Evolutionary conservation across 2,888 invertebrate genomes (phyloP), one percentile per base, ranked within the genome.

Genomic region (Cataglyphis livida): DNA sequence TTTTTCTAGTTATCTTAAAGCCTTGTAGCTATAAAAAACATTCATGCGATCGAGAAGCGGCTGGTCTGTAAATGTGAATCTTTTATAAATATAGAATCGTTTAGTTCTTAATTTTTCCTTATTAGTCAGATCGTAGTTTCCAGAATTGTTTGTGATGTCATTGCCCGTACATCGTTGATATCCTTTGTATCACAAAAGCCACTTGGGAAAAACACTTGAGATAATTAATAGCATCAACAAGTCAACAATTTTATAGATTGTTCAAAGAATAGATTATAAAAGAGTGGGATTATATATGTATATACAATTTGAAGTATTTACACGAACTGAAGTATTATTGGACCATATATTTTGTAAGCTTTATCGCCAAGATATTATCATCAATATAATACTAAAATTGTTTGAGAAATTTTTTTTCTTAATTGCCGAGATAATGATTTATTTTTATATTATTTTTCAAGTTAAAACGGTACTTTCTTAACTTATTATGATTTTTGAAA

Each of bases 141-240:
- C 18, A 64, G 59, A 74, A 82, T 48, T 9, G n/a, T 0, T 0
- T 25, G 12, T 76, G 64, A 83, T 78, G 48, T 81, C 44, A 74
- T 74, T 32, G 3, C 10, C 7, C 15, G 28, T 73, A 44, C 10
- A 48, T 41, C 32, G 6, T 21, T 18, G 25, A 18, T 57, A 38
- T 71, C 18, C 35, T 1, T 54, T 15, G 0, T 28, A 3, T n/a
- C 5, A 18, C 48, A 7, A n/a, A 73, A 59, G n/a, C 44, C 73
- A 61, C 73, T 73, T 73, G 10, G 59, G 7, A 59, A 61, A 71
- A 73, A 59, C 25, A 71, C 71, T 73, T 61, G 12, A 73, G n/a
- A 44, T 73, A 73, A 73, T 73, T 25, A 59, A 0, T 61, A 73
- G n/a, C 41, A 61, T 73, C 59, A 41, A 32, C 25, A 44, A 38